These are phyloP conservation scores for Sylvietta virens DNA, from an alignment of 2,113 vertebrate species.

Conservation along the genomic window DNA sequence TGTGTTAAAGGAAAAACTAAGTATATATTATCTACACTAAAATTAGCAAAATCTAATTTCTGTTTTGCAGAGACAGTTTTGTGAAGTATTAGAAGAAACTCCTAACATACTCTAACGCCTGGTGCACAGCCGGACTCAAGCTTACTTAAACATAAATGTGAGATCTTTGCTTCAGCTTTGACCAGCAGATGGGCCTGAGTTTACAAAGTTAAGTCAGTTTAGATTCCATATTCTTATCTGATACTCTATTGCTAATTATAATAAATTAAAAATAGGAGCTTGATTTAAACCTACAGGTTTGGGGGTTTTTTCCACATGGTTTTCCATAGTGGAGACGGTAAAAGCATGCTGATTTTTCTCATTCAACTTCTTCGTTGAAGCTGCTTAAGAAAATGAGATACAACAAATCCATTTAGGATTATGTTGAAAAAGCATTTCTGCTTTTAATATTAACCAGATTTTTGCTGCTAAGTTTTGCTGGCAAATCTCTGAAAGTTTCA, in stretches of 20 bases:
- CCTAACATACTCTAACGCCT: neutral
- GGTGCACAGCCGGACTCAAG: neutral
- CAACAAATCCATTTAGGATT: slow-evolving; percentile 52
- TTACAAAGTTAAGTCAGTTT: neutral
- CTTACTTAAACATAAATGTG: neutral
- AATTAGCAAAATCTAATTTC: neutral
- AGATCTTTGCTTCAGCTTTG: neutral
- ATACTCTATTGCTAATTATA: neutral
- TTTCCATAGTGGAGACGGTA: neutral
- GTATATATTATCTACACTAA: neutral
- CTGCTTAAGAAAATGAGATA: slow-evolving; percentile 26
- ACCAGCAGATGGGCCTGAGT: neutral
- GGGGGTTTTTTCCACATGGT: fast-evolving
- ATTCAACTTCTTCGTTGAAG: neutral
- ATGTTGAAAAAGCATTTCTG: slow-evolving; percentile 30
- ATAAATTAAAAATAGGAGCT: neutral
- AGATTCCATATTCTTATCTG: neutral
- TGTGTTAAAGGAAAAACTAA: neutral
- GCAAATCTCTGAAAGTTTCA: slow-evolving; percentile 47
- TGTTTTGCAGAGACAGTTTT: neutral
- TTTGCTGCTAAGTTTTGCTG: slow-evolving; percentile 39
- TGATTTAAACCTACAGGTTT: neutral
- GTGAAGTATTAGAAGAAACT: neutral
- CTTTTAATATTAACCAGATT: slow-evolving; percentile 58
- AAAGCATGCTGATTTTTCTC: neutral